Conservation (phyloP, 2,113 vertebrate species). For the Festucalex cinctus region DNA sequence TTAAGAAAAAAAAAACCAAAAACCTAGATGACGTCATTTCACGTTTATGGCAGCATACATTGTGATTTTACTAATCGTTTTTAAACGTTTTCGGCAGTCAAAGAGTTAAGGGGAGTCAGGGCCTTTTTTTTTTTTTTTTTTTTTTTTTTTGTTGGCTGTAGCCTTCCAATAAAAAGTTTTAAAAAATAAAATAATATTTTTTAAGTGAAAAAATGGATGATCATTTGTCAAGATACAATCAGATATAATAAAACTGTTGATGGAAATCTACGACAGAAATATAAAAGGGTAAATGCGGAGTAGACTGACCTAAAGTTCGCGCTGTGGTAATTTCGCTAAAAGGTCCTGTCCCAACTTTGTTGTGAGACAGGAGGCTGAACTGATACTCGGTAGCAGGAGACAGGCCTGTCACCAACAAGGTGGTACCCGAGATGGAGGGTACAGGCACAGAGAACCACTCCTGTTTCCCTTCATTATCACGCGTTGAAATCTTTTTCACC, state of each 20-base stretch:
- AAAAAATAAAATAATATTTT: no score
- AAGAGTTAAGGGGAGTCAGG: no score
- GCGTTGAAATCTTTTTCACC: slow-evolving; percentile 72
- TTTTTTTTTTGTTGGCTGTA: no score
- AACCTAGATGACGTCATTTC: no score
- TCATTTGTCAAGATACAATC: not conserved
- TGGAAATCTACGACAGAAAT: not conserved
- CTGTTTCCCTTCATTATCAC: slow-evolving; percentile 61
- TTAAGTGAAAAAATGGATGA: slow-evolving; percentile 3
- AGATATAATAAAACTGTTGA: no score
- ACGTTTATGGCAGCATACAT: no score
- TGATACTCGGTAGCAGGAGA: slow-evolving; percentile 82
- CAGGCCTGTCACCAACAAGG: slow-evolving; percentile 79
- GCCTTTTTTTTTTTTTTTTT: no score
- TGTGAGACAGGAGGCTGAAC: slow-evolving; percentile 90
- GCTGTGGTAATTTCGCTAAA: slow-evolving; percentile 84
- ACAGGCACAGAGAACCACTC: slow-evolving; percentile 83
- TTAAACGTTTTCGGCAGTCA: no score
- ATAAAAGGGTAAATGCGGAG: not conserved
- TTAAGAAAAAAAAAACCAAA: no score
- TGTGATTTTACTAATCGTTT: no score
- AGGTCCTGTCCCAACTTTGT: slow-evolving; percentile 87
- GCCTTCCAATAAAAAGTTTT: not conserved
- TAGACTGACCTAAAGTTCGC: slow-evolving; percentile 78
- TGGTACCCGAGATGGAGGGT: slow-evolving; percentile 61